Evolutionary conservation across 2,797 vertebrate species (phyloP).

Genomic region (Phalanger gymnotis): DNA sequence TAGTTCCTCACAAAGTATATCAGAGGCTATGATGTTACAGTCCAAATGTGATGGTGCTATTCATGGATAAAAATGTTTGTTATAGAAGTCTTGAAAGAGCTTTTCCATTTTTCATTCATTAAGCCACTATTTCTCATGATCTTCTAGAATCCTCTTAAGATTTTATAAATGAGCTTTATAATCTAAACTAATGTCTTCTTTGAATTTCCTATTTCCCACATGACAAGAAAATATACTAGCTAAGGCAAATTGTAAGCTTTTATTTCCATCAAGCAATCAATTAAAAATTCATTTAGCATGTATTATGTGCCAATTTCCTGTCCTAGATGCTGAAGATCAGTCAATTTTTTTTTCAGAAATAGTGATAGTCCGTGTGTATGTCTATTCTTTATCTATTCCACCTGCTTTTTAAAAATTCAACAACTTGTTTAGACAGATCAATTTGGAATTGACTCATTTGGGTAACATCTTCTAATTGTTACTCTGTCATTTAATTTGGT

Average conservation of each 20-base stretch:
- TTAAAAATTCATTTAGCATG: neutral
- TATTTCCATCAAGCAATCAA: neutral
- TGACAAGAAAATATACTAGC: neutral
- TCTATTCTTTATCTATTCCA: neutral
- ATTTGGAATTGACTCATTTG: neutral
- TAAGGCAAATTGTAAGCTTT: neutral
- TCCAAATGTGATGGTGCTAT: neutral
- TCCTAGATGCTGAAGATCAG: neutral
- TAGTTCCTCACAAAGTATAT: neutral
- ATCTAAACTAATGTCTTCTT: neutral
- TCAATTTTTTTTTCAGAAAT: neutral
- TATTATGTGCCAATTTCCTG: neutral
- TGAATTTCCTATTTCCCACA: neutral
- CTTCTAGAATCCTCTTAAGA: neutral
- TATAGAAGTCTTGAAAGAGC: neutral
- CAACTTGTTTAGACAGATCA: neutral
- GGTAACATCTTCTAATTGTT: neutral
- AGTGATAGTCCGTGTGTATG: neutral
- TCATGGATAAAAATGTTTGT: neutral
- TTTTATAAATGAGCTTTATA: neutral
- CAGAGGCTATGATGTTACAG: neutral
- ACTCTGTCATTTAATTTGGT: neutral
- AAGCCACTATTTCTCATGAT: neutral
- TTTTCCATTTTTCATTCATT: neutral
- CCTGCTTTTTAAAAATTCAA: neutral